Conservation (phyloP, 2,797 vertebrate species). For the Erpetoichthys calabaricus region DNA sequence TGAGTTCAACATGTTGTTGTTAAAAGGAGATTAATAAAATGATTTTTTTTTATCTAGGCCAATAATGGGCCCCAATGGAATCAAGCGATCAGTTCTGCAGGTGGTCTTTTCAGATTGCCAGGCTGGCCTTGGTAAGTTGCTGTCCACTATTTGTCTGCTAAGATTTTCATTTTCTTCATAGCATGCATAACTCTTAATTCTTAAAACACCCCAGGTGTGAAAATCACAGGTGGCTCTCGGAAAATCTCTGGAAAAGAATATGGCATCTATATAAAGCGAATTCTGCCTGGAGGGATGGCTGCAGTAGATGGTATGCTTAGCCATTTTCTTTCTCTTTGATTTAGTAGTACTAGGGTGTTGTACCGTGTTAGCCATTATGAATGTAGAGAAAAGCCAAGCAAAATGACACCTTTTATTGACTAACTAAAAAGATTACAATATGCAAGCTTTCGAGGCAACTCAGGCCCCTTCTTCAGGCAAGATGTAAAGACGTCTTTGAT, state of each 20-base stretch:
- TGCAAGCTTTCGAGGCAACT: too few species aligned
- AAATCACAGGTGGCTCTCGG: conserved; percentile 65
- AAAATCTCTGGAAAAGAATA: conserved; percentile 63
- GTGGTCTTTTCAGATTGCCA: conserved; percentile 63
- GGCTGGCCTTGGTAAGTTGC: conserved; percentile 61
- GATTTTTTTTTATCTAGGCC: conserved; percentile 43
- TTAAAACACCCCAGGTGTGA: conserved; percentile 46
- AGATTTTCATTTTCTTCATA: not conserved
- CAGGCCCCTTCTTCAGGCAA: too few species aligned
- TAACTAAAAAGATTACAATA: too few species aligned
- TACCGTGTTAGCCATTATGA: too few species aligned
- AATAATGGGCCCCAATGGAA: conserved; percentile 72
- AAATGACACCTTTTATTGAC: too few species aligned
- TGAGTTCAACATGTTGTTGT: too few species aligned
- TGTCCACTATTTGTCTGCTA: not conserved
- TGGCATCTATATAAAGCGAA: conserved; percentile 69
- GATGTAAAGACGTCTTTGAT: too few species aligned
- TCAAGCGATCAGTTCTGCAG: conserved; percentile 57
- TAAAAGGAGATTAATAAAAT: not conserved
- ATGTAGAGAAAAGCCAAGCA: too few species aligned
- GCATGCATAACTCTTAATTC: not conserved
- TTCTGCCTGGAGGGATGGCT: conserved; percentile 58
- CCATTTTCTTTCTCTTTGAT: too few species aligned
- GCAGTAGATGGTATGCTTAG: conserved; percentile 50
- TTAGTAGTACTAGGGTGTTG: too few species aligned